Evolutionary conservation across 2,888 invertebrate genomes (phyloP).

Genomic region (Limnephilus rhombicus): DNA sequence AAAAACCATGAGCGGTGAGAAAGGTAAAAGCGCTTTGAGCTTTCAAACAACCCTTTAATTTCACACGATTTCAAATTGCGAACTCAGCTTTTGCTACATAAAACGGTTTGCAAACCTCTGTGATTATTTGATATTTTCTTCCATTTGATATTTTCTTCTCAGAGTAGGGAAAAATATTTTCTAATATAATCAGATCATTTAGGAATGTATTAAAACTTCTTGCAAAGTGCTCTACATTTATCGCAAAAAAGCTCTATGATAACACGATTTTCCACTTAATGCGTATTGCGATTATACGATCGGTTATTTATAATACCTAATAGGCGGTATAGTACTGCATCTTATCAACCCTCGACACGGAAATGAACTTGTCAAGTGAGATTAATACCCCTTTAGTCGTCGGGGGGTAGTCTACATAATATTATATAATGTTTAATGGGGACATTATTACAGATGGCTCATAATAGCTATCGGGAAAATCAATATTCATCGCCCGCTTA

Average conservation of each 20-base stretch:
- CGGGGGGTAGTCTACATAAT: background rate
- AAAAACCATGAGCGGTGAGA: background rate
- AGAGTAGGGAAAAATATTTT: background rate
- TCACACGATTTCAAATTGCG: background rate
- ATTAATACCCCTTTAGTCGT: constrained; percentile 27
- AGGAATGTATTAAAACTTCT: background rate
- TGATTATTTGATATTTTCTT: no score
- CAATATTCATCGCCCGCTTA: background rate
- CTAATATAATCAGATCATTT: background rate
- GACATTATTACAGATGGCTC: background rate
- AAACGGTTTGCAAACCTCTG: background rate
- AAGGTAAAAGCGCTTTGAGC: background rate
- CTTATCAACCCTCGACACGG: constrained; percentile 25
- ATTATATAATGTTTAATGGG: background rate
- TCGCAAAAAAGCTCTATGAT: background rate
- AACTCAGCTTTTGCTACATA: background rate
- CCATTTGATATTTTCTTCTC: background rate
- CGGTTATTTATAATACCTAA: background rate
- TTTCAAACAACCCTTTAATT: background rate
- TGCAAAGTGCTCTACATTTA: background rate
- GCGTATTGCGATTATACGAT: background rate
- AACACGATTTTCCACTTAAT: constrained; percentile 46
- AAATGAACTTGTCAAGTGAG: constrained; percentile 34
- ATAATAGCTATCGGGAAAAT: background rate
- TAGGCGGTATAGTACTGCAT: background rate